Percentiles rank a stretch among this genome's conserved stretches.
These are phyloP conservation scores for Colossoma macropomum DNA, from an alignment of 2,113 vertebrate species.

Conservation along the genomic window DNA sequence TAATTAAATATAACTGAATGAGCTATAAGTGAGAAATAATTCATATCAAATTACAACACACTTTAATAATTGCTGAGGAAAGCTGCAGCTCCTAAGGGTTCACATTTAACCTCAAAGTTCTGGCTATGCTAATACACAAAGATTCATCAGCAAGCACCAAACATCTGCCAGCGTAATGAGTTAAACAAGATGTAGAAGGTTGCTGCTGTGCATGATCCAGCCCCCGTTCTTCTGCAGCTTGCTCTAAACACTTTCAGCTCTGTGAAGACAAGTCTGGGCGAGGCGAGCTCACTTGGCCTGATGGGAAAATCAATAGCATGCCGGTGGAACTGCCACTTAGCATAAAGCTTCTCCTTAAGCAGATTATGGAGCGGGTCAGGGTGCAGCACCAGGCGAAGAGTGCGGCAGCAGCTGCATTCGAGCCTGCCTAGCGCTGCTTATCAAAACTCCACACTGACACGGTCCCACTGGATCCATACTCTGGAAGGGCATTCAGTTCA, in stretches of 20 bases:
- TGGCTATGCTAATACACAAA: not conserved
- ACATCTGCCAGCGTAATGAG: not conserved
- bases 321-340: constrained; percentile 72
- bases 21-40: too few species aligned
- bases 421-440: constrained; percentile 60
- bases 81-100: too few species aligned
- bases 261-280: constrained; percentile 46
- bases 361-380: constrained; percentile 69
- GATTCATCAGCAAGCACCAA: not conserved
- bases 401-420: constrained; percentile 7
- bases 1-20: too few species aligned
- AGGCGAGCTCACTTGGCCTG: constrained; percentile 47
- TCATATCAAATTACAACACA: too few species aligned
- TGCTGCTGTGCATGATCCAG: not conserved
- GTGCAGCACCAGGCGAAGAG: constrained; percentile 37
- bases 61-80: too few species aligned
- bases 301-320: constrained; percentile 73
- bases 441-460: constrained; percentile 60
- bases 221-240: not conserved
- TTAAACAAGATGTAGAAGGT: not conserved
- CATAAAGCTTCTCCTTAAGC: constrained; percentile 71
- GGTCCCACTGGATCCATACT: constrained; percentile 64
- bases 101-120: not conserved
- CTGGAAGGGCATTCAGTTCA: constrained; percentile 61
- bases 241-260: constrained; percentile 7